Base-by-base conservation (phyloP, 2,888 invertebrate genomes). In the Morpho helenor region DNA sequence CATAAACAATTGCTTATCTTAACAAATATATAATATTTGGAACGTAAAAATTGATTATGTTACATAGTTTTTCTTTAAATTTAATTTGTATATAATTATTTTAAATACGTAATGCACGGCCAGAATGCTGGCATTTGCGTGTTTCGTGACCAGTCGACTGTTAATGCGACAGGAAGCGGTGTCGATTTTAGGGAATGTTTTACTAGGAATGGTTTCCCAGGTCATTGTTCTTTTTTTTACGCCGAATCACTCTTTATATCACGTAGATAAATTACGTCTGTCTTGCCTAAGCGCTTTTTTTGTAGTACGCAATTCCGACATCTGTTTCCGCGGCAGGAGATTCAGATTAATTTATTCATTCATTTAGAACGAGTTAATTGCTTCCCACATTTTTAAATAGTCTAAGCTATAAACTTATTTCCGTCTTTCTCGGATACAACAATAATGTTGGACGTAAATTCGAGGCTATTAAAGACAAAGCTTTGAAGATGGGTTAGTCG, bases 181-280 rank as follows among this genome's bases (percentile, higher is more conserved):
- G 85, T 86, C 85, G 83, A 84, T 84, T 88, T 86, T 86, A 79
- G 85, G 86, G 84, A 88, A 87, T 82, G 83, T 79, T 84, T 80
- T 76, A 73, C 79, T 77, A 78, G 75, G 73, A 86, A 82, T 75
- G 78, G 79, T 82, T 31, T 83, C 79, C 77, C 82, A 78, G 87
- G 87, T 88, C 87, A 88, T 85, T 88, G 88, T 88, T 82, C 83
- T 42, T 54, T 75, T 82, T 76, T 79, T 82, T 76, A 82, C 82
- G 72, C 70, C 73, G 77, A 74, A 77, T 65, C 75, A 74, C 68
- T 74, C 70, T 81, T 80, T 76, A 76, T 80, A 69, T 68, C 65
- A 71, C 68, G 72, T 78, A 80, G 83, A 87, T 83, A 81, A 81
- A 87, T 84, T 72, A 76, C 73, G 72, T 72, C 78, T 80, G 82